A percentile compares a stretch with the other conserved stretches of the same genome.
phyloP scores from a whole-genome alignment of 2,797 vertebrate species.

The Hylomyscus alleni region DNA sequence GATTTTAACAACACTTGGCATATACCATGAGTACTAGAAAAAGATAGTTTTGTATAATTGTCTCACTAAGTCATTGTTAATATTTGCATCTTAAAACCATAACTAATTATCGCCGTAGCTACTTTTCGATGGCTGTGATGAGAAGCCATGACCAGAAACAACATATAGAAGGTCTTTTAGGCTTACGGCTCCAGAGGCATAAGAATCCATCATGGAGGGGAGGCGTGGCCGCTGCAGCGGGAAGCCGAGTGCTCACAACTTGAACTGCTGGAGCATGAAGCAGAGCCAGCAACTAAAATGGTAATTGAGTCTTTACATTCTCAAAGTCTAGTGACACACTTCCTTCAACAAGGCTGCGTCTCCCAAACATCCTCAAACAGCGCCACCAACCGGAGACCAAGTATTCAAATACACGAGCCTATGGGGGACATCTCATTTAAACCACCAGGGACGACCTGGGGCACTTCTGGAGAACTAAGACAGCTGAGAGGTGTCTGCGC shows the following conservation, averaged over 20 bases:
- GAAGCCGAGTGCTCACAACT: background rate
- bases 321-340: background rate
- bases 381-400: background rate
- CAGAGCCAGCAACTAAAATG: background rate
- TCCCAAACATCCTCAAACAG: background rate
- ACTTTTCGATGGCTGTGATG: background rate
- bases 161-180: background rate
- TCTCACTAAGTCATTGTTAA: constrained; percentile 42
- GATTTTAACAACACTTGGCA: background rate
- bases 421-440: background rate
- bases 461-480: background rate
- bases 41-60: background rate
- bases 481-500: background rate
- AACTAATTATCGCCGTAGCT: background rate
- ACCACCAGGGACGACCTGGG: background rate
- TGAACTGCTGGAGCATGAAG: too few species aligned
- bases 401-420: background rate
- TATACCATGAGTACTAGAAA: background rate
- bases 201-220: background rate
- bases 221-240: background rate
- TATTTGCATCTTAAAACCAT: background rate
- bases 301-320: background rate
- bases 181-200: background rate
- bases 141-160: background rate
- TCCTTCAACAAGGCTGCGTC: too few species aligned